Evolutionary conservation across 2,113 vertebrate genomes (phyloP).

Genomic region (Hystrix brachyura): DNA sequence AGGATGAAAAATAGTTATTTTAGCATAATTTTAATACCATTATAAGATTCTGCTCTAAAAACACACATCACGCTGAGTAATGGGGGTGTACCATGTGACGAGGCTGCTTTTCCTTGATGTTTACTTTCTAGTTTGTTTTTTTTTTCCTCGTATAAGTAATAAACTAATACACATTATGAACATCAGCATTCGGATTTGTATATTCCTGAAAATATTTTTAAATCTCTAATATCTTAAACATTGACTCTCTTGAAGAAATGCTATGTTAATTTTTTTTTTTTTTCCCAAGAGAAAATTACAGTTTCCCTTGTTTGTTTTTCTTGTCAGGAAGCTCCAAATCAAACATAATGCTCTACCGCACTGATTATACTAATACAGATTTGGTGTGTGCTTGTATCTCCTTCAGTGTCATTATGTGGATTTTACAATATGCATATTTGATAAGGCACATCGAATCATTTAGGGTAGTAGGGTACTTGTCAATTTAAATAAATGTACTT

Average conservation of each 20-base stretch:
- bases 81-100: background rate
- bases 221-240: background rate
- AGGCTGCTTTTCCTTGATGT: background rate
- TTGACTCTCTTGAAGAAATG: background rate
- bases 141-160: background rate
- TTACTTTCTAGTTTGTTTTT: background rate
- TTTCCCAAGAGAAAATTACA: background rate
- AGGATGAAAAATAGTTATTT: conserved; percentile 57
- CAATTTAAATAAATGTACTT: conserved; percentile 52
- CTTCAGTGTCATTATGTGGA: background rate
- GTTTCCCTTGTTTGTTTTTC: conserved; percentile 35
- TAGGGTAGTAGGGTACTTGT: background rate
- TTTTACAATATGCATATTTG: conserved; percentile 5
- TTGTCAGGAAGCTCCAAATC: conserved; percentile 11
- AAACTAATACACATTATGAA: background rate
- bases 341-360: conserved; percentile 2
- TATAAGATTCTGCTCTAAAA: background rate
- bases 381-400: background rate
- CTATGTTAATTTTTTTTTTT: conserved; percentile 29
- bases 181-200: background rate
- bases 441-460: background rate
- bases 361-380: conserved; percentile 45
- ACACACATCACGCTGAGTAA: background rate
- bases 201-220: background rate
- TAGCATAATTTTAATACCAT: background rate